These are phyloP conservation scores for Scophthalmus maximus DNA, from an alignment of 2,113 vertebrate genomes.

Conservation along the genomic window DNA sequence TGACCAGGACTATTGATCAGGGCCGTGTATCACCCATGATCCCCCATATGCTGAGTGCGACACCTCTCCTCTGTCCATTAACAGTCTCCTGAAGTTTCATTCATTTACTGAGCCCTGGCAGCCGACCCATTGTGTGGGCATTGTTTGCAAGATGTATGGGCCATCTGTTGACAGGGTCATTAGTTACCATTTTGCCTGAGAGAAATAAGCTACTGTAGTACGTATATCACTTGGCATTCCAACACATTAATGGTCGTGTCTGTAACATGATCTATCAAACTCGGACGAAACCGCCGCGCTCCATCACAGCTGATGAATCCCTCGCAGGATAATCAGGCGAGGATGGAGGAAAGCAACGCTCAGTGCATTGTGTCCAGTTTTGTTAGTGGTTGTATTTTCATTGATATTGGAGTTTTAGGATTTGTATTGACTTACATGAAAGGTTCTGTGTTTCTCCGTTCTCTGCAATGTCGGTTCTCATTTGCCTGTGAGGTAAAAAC, in stretches of 20 bases:
- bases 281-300: constrained; percentile 46
- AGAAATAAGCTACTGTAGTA: constrained; percentile 68
- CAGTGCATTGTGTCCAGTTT: constrained; percentile 18
- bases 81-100: constrained; percentile 73
- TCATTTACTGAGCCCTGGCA: constrained; percentile 75
- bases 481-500: too few species aligned
- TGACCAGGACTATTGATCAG: constrained; percentile 76
- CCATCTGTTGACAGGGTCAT: constrained; percentile 76
- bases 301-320: constrained; percentile 69
- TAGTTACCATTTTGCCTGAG: constrained; percentile 74
- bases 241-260: constrained; percentile 63
- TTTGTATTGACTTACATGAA: background rate
- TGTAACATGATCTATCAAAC: constrained; percentile 74
- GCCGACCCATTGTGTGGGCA: constrained; percentile 64
- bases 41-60: constrained; percentile 74
- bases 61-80: constrained; percentile 78
- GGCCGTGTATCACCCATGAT: constrained; percentile 74
- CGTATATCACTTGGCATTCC: constrained; percentile 73
- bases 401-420: constrained; percentile 6
- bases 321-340: constrained; percentile 39
- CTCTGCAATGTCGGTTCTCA: too few species aligned
- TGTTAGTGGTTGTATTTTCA: constrained; percentile 25
- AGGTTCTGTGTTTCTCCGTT: background rate
- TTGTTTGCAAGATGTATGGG: constrained; percentile 77
- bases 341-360: constrained; percentile 46